A percentile compares a stretch with the other conserved stretches of the same genome.
phyloP scores from a whole-genome alignment of 2,888 invertebrate genomes.

The Psylliodes chrysocephalus region DNA sequence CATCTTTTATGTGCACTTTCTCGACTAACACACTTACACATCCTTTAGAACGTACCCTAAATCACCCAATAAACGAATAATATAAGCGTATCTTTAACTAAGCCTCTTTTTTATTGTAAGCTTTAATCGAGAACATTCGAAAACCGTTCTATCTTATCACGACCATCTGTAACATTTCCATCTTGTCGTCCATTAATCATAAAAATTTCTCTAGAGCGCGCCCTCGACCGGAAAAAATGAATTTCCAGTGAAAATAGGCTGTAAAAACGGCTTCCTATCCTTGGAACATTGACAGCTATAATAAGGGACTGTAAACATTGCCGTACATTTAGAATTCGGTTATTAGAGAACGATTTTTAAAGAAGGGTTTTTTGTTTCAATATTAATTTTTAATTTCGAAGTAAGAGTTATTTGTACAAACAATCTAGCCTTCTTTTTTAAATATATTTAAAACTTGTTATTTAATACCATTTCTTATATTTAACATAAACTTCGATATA shows the following conservation, averaged over 20 bases:
- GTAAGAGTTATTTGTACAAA: too few relatives aligned
- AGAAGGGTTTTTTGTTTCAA: too few relatives aligned
- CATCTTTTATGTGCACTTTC: too few relatives aligned
- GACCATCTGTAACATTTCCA: constrained; percentile 32
- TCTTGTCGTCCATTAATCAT: constrained; percentile 34
- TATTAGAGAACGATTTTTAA: too few relatives aligned
- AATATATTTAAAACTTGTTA: too few relatives aligned
- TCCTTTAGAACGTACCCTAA: neutral
- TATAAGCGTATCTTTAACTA: constrained; percentile 2
- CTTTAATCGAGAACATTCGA: constrained; percentile 31
- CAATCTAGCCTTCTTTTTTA: too few relatives aligned
- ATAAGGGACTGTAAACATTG: constrained; percentile 13
- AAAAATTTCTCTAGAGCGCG: constrained; percentile 28
- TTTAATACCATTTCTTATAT: too few relatives aligned
- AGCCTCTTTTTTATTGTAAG: constrained; percentile 22
- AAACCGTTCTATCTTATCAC: constrained; percentile 33
- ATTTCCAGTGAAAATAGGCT: constrained; percentile 35
- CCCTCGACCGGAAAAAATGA: constrained; percentile 34
- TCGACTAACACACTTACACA: neutral
- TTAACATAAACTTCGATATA: too few relatives aligned
- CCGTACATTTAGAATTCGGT: too few relatives aligned
- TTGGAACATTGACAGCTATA: constrained; percentile 13
- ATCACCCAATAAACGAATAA: constrained; percentile 20
- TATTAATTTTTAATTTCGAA: too few relatives aligned
- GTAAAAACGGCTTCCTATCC: constrained; percentile 31